A percentile compares a stretch with the other conserved stretches of the same genome.
These are phyloP conservation scores for Nemurella pictetii DNA, from an alignment of 2,888 invertebrate genomes.

Conservation along the genomic window DNA sequence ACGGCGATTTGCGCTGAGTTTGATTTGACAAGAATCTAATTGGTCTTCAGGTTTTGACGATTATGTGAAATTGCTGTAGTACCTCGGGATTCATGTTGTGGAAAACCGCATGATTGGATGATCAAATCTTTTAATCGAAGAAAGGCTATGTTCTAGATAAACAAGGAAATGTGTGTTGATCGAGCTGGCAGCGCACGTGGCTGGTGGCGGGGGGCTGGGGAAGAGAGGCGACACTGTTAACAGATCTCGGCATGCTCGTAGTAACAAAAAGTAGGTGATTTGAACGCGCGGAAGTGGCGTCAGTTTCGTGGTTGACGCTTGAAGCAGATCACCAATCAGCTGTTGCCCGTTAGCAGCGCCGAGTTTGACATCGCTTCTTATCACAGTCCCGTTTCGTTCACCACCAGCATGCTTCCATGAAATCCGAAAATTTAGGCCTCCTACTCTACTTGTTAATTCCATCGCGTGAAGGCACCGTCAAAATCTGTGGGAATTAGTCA, in stretches of 20 bases:
- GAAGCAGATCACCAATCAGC: neutral
- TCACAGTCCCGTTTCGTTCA: neutral
- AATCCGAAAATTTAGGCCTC: neutral
- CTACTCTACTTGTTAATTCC: neutral
- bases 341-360: neutral
- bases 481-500: neutral
- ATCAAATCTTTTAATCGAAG: neutral
- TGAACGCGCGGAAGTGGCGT: neutral
- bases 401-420: neutral
- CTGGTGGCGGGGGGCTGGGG: neutral
- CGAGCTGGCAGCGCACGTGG: neutral
- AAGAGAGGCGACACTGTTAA: neutral
- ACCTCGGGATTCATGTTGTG: neutral
- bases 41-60: neutral
- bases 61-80: neutral
- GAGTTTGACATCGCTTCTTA: neutral
- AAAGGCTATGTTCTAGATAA: neutral
- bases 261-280: neutral
- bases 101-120: neutral
- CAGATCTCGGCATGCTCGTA: too few species aligned
- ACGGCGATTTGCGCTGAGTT: neutral
- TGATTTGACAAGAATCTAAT: neutral
- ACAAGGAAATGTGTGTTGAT: neutral
- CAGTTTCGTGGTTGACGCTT: neutral
- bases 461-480: neutral